Base-by-base conservation (phyloP, 2,113 vertebrate species). In the Pogonocichla stellata region DNA sequence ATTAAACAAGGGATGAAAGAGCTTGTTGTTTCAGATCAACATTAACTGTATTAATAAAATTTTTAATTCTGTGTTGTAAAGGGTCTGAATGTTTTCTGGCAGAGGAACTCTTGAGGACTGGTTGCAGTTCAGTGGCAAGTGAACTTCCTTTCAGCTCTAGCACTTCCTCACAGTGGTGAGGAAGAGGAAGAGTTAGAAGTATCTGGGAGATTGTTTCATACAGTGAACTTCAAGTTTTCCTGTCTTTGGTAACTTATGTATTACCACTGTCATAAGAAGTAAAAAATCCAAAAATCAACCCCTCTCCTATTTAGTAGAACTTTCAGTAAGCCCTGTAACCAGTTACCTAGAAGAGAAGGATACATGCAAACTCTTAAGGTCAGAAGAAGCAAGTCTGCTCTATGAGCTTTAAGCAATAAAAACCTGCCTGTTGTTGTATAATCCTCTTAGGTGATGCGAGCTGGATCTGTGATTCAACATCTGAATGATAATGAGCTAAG, bases 391-490 rank as follows among this genome's bases (percentile, higher is more conserved):
- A 80, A 38, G 64, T 79, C 77, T 3, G 6, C 36, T 77, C 2
- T 31, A 4, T 58, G 82, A 92, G 34, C 18, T 77, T 69, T 82
- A 71, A 91, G 54, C 48, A 34, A 23, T 70, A 84, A 65, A 67
- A 92, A 92, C 90, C 80, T 94, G 72, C 19, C 43, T 67, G 19
- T 86, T 83, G 64, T 92, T 91, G 19, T 11, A 13, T 92, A 94
- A 92, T 91, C 80, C 60, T 95, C 58, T 92, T 87, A 47, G 34
- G 70, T 93, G 91, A 62, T 90, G 56, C 14, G 78, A 45, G 62
- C 74, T 90, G 88, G 33, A 87, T 74, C 61, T 85, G 34, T 73
- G 74, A 29, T 86, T 92, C 62, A 77, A 6, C 53, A 85, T 51
- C 77, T 81, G 73, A 92, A 80, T 84, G 54, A 54, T 75, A 84